A percentile compares a stretch with the other conserved stretches of the same genome.
These are phyloP conservation scores for Oikopleura dioica DNA, from an alignment of 23 tunicate genomes.

Conservation along the genomic window DNA sequence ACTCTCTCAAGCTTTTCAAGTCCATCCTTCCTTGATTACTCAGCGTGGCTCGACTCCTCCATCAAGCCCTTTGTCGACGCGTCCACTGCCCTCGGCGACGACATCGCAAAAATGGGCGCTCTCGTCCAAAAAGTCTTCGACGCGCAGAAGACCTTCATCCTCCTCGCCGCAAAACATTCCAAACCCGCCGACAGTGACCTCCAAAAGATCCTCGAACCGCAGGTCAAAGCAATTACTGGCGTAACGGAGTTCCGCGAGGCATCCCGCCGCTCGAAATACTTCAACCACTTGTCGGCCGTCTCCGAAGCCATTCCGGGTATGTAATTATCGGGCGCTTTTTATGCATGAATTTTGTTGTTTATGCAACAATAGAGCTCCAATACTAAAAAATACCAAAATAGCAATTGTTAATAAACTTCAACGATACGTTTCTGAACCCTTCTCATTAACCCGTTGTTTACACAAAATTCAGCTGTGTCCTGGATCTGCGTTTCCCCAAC, in stretches of 20 bases:
- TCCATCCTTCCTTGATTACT: background rate
- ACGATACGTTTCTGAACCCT: background rate
- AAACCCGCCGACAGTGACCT: background rate
- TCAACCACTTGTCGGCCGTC: background rate
- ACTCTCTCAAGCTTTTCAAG: no score
- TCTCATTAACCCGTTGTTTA: conserved; percentile 27
- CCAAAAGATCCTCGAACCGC: conserved; percentile 3
- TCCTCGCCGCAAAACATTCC: background rate
- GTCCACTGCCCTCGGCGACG: background rate
- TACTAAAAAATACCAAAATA: no score
- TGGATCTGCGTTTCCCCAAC: conserved; percentile 47
- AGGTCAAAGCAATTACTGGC: background rate
- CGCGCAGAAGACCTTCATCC: background rate
- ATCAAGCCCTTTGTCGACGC: background rate
- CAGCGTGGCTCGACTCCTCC: background rate
- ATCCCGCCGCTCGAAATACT: background rate
- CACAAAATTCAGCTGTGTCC: conserved; percentile 30
- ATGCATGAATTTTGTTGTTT: no score
- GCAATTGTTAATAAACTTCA: no score
- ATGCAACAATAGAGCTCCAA: no score
- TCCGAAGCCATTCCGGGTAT: background rate
- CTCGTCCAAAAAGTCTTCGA: background rate
- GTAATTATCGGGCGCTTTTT: no score
- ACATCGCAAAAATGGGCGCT: background rate
- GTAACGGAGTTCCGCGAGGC: background rate